Evolutionary conservation across 2,113 vertebrate species (phyloP).

Genomic region (Dipodomys merriami): DNA sequence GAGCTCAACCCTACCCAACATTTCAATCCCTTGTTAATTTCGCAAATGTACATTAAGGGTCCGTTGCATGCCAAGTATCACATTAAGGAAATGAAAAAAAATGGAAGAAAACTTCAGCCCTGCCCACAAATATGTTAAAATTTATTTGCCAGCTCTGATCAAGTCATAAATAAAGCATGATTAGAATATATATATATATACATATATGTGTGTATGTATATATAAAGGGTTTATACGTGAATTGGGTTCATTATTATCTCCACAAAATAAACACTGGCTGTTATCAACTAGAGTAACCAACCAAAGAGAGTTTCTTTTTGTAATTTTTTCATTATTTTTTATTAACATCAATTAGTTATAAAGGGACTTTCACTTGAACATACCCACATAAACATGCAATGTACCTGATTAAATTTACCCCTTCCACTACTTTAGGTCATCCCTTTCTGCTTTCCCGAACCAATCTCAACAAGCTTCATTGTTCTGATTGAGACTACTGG

Average conservation of each 20-base stretch:
- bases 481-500: neutral
- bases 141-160: slow-evolving; percentile 42
- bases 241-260: slow-evolving; percentile 42
- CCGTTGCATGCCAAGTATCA: slow-evolving; percentile 14
- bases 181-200: slow-evolving; percentile 20
- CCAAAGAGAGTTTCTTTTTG: neutral
- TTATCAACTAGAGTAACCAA: neutral
- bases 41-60: neutral
- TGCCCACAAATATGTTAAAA: slow-evolving; percentile 48
- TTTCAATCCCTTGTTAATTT: slow-evolving; percentile 23
- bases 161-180: slow-evolving; percentile 44
- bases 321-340: too few species aligned
- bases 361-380: too few species aligned
- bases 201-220: slow-evolving; percentile 29
- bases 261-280: slow-evolving; percentile 36
- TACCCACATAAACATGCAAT: too few species aligned
- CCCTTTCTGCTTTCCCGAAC: too few species aligned
- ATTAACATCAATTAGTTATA: too few species aligned
- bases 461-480: too few species aligned
- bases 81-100: slow-evolving; percentile 57
- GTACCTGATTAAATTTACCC: too few species aligned
- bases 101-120: slow-evolving; percentile 19
- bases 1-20: neutral
- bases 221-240: neutral
- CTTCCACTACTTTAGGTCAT: too few species aligned